phyloP scores from a whole-genome alignment of 2,113 vertebrate genomes.

The Pundamilia nyererei region DNA sequence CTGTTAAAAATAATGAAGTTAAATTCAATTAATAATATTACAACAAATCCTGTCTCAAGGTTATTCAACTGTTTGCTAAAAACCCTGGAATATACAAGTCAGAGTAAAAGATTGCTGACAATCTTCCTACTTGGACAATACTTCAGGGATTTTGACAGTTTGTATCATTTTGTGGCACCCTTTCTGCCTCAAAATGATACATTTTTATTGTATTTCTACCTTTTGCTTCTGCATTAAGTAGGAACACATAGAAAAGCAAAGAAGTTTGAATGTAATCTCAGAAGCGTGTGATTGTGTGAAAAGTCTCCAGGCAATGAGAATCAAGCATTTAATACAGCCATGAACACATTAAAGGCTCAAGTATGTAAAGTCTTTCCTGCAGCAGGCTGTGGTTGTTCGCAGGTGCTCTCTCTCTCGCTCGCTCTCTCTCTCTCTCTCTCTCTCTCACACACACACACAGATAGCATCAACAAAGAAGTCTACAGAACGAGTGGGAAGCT shows the following conservation, averaged over 20 bases:
- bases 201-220: not conserved
- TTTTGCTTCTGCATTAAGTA: not conserved
- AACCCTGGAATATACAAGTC: not conserved
- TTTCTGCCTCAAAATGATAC: not conserved
- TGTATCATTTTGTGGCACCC: not conserved
- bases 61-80: not conserved
- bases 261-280: not conserved
- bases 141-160: not conserved
- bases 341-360: not conserved
- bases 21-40: not conserved
- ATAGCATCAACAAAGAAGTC: not conserved
- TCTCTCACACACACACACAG: not conserved
- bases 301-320: not conserved
- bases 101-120: not conserved
- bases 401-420: not conserved
- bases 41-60: not conserved
- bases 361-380: not conserved
- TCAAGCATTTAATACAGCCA: not conserved
- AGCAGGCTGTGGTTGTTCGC: conserved; percentile 11
- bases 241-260: not conserved
- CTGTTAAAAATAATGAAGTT: not conserved
- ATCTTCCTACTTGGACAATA: not conserved
- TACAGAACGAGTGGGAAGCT: not conserved
- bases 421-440: too few relatives aligned
- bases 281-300: not conserved